Base-by-base conservation (phyloP, 2,113 vertebrate genomes). In the Chascanopsetta lugubris region DNA sequence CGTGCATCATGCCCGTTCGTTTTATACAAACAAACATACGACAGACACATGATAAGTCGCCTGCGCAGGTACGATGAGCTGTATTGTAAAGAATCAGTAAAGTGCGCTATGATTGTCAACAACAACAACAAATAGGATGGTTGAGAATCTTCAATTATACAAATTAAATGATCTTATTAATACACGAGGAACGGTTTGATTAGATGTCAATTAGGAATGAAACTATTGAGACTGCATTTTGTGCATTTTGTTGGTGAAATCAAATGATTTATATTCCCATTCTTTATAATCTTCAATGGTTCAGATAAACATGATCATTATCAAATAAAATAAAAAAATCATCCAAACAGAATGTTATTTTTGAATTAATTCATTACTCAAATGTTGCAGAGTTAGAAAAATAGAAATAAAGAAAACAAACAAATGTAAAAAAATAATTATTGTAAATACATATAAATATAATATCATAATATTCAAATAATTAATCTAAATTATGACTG, bases 1-100 rank as follows among this genome's bases (percentile, higher is more conserved):
- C 36, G 11, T 17, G 25, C 40, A 71, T 75, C 65, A 46, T 0
- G 29, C 25, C 15, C 2, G 21, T 22, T 46, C 21, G 0, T 1
- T 45, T 7, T 18, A 18, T 18, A 2, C 38, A 45, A 45, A n/a
- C 17, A 45, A 45, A 42, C 5, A 30, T 30, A 4, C 29, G 29
- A 8, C 29, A 42, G 6, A 17, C 3, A 45, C 25, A 25, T 48
- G 46, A 77, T 54, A 60, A 75, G 72, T 36, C 13, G 11, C 29
- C 53, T 67, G 50, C 27, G 51, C 18, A 32, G 38, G 24, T 45
- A 54, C 21, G 21, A 58, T 48, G 22, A 22, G 29, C 50, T 30
- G 29, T 30, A 8, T 30, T 30, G 29, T 5, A 30, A 5, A 30
- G 8, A 30, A 8, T 30, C 9, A 11, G 9, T 12, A 34, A 45